Conservation (phyloP, 30 jellyfish, hydroid and myxozoan genomes). For the Turritopsis rubra region DNA sequence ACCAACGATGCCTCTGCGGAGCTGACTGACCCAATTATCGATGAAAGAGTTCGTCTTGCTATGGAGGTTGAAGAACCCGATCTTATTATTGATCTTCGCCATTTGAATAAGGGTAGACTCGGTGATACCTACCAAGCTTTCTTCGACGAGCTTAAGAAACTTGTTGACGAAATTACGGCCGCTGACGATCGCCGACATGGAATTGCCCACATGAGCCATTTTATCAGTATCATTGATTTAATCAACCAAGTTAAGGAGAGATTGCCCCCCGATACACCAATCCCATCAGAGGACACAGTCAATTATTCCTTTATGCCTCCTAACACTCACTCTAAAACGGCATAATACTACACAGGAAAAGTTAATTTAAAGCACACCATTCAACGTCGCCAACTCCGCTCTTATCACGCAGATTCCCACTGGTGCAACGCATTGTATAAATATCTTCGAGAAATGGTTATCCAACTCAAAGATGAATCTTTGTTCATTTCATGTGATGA, state of each 20-base stretch:
- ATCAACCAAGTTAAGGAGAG: background rate
- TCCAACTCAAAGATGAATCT: background rate
- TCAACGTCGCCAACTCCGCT: background rate
- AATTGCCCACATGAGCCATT: background rate
- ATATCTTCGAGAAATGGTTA: background rate
- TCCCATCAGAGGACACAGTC: no score
- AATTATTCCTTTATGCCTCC: background rate
- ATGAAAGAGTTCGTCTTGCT: background rate
- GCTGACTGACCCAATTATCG: background rate
- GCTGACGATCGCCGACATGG: conserved; percentile 20
- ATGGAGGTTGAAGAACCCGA: conserved; percentile 7
- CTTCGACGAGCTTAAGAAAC: background rate
- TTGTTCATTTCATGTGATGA: background rate
- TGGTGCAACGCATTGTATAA: background rate
- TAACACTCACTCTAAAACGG: background rate
- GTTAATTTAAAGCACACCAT: background rate
- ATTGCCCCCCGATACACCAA: no score
- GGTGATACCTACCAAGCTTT: background rate
- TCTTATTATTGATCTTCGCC: background rate
- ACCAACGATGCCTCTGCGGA: background rate
- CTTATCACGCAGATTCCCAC: background rate
- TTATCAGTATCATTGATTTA: background rate
- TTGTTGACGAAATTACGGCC: background rate
- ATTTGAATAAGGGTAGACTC: background rate
- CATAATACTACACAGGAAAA: background rate